phyloP scores from a whole-genome alignment of 2,888 invertebrate species.

The Microctonus hyperodae region DNA sequence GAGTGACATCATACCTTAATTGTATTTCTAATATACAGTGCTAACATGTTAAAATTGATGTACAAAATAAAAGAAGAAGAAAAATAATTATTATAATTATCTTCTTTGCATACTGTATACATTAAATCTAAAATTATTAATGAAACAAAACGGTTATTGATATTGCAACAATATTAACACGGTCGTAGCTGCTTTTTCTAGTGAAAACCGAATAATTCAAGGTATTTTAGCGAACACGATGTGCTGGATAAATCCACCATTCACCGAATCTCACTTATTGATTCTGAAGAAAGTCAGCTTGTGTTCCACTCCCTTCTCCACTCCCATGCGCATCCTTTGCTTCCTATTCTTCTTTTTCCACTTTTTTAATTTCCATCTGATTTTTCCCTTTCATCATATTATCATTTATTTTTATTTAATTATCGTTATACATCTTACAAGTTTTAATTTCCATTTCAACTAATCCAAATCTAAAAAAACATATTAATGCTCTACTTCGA shows the following conservation, averaged over 20 bases:
- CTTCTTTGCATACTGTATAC: neutral
- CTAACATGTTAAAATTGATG: neutral
- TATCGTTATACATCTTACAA: constrained; percentile 10
- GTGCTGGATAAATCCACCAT: constrained; percentile 26
- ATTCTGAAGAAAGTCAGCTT: constrained; percentile 23
- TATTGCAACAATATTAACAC: constrained; percentile 4
- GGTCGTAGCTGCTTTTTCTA: constrained; percentile 27
- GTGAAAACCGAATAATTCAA: constrained; percentile 30
- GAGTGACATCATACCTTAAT: neutral
- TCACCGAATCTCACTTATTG: constrained; percentile 25
- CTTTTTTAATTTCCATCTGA: neutral
- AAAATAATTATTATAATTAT: neutral
- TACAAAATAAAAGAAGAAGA: neutral
- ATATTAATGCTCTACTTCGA: constrained; percentile 7
- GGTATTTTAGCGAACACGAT: constrained; percentile 10
- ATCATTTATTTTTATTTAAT: constrained; percentile 22
- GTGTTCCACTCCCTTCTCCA: constrained; percentile 22
- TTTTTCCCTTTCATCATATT: neutral
- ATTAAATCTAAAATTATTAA: constrained; percentile 8
- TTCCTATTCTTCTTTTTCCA: constrained; percentile 26
- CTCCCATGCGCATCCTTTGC: constrained; percentile 31
- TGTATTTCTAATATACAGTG: neutral
- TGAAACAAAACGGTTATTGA: neutral
- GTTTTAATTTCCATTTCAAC: neutral
- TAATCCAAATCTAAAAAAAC: neutral